Percentiles rank a stretch among this genome's conserved stretches.
Conservation (phyloP, 2,888 invertebrate species). For the Cacoxenus indagator region DNA sequence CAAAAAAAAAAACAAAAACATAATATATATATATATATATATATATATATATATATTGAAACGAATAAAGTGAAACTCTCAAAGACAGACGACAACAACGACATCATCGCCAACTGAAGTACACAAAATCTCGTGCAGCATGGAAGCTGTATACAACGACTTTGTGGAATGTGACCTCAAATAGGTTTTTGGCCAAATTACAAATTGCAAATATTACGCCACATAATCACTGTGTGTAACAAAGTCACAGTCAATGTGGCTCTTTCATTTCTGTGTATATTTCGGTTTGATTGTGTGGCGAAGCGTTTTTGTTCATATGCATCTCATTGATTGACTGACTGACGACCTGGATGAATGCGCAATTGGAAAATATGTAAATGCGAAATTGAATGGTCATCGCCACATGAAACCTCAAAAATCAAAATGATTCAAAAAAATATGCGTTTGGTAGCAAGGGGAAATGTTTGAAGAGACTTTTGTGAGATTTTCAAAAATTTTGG, state of each 20-base stretch:
- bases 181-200: conserved; percentile 11
- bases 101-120: not conserved
- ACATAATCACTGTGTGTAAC: not conserved
- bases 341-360: not conserved
- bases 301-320: not conserved
- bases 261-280: too few relatives aligned
- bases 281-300: not conserved
- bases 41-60: too few relatives aligned
- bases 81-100: not conserved
- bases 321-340: not conserved
- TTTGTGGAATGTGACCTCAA: conserved; percentile 10
- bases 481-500: too few relatives aligned
- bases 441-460: not conserved
- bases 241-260: not conserved
- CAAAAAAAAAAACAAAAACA: not conserved
- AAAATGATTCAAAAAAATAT: conserved; percentile 6
- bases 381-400: not conserved
- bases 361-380: not conserved
- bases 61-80: not conserved
- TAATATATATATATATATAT: not conserved
- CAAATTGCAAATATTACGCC: conserved; percentile 1
- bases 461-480: not conserved
- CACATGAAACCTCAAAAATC: not conserved
- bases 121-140: too few relatives aligned
- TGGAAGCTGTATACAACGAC: not conserved